Percentiles rank a stretch among this genome's conserved stretches.
Evolutionary conservation across 2,113 vertebrate genomes (phyloP).

Genomic region (Tympanuchus pallidicinctus): DNA sequence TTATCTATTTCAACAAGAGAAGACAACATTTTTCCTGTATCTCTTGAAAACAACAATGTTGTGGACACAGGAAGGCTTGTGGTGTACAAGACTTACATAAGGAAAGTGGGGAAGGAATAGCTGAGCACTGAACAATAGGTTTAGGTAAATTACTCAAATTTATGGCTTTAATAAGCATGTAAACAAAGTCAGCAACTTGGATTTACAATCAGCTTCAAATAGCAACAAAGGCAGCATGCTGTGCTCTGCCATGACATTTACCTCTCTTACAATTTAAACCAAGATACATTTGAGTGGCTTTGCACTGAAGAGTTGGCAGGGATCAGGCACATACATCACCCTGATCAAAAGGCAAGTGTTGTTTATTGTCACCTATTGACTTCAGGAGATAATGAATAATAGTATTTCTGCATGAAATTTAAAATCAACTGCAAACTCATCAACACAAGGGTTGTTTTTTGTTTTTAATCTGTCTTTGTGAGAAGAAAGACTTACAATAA

Average conservation of each 20-base stretch:
- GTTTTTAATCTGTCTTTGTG: too few relatives aligned
- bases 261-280: not conserved
- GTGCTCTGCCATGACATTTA: not conserved
- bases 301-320: not conserved
- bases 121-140: not conserved
- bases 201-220: not conserved
- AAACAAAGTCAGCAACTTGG: not conserved
- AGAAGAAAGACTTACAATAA: not conserved
- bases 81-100: not conserved
- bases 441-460: rapidly evolving
- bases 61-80: not conserved
- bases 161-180: not conserved
- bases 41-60: constrained; percentile 21
- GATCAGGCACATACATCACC: not conserved
- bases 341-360: not conserved
- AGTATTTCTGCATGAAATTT: not conserved
- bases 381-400: not conserved
- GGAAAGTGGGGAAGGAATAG: not conserved
- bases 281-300: not conserved
- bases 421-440: not conserved
- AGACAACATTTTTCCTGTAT: not conserved
- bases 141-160: not conserved
- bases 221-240: not conserved
- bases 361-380: not conserved
- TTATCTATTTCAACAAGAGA: constrained; percentile 2